Evolutionary conservation across 2,797 vertebrate species (phyloP).

Genomic region (Psittacula echo): DNA sequence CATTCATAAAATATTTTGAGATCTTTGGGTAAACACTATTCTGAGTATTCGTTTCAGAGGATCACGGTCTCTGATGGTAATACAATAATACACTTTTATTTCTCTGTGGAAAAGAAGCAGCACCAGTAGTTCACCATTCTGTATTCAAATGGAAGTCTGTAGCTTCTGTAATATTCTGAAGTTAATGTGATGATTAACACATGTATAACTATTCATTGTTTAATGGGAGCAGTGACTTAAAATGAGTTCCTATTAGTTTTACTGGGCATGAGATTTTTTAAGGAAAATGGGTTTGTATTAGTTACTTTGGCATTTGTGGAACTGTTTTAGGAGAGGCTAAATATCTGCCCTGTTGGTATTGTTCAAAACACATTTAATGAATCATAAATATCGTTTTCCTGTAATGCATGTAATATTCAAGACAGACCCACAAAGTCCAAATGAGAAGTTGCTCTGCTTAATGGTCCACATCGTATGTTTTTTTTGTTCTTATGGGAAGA

Average conservation of each 20-base stretch:
- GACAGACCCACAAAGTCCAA: not conserved
- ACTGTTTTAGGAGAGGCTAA: not conserved
- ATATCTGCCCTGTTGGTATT: not conserved
- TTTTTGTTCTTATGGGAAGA: constrained; percentile 32
- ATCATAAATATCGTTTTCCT: not conserved
- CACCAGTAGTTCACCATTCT: not conserved
- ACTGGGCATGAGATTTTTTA: not conserved
- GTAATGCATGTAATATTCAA: not conserved
- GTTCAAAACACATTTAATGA: not conserved
- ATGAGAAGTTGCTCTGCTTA: not conserved
- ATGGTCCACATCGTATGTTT: constrained; percentile 8
- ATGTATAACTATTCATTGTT: not conserved
- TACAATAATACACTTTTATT: not conserved
- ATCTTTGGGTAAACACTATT: not conserved
- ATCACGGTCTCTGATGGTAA: not conserved
- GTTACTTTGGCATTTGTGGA: not conserved
- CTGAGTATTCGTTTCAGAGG: not conserved
- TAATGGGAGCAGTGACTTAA: not conserved
- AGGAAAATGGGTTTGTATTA: not conserved
- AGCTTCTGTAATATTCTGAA: not conserved
- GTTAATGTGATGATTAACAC: not conserved
- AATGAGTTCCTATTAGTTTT: not conserved
- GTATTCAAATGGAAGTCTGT: not conserved
- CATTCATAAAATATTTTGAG: not conserved
- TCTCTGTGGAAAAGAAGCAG: not conserved